Evolutionary conservation across 2,888 invertebrate genomes (phyloP).

Genomic region (Augochlorella aurata): DNA sequence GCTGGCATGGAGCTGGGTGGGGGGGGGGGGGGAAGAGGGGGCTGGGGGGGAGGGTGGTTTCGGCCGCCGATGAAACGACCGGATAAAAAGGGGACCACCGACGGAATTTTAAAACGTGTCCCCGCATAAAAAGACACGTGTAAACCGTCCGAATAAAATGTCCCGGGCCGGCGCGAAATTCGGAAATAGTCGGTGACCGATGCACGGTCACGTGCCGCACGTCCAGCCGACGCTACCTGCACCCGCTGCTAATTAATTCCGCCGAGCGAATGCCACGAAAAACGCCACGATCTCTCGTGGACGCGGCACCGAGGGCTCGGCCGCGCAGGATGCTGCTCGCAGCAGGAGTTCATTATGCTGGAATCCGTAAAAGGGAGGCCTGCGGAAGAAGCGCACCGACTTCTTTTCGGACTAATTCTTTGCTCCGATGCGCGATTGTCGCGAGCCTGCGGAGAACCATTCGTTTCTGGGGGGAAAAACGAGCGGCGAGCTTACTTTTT

Average conservation of each 20-base stretch:
- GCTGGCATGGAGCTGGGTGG: background rate
- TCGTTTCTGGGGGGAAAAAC: conserved; percentile 6
- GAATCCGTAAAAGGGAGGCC: conserved; percentile 48
- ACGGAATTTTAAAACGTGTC: conserved; percentile 69
- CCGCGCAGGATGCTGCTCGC: conserved; percentile 35
- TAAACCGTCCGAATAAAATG: conserved; percentile 60
- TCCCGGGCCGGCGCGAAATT: conserved; percentile 66
- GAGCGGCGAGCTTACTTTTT: too few relatives aligned
- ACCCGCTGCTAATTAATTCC: conserved; percentile 61
- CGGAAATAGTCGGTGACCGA: conserved; percentile 63
- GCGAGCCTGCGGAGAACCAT: conserved; percentile 3
- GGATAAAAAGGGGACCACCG: conserved; percentile 41
- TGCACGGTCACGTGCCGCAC: conserved; percentile 74
- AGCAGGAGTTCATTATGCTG: conserved; percentile 61
- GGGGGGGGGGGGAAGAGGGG: background rate
- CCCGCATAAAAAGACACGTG: conserved; percentile 65
- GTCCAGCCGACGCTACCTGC: conserved; percentile 34
- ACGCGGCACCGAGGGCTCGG: conserved; percentile 12
- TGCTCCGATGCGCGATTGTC: conserved; percentile 30
- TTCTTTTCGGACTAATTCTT: conserved; percentile 35
- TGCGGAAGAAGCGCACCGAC: conserved; percentile 51
- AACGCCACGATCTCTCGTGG: conserved; percentile 1
- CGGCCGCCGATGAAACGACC: conserved; percentile 28
- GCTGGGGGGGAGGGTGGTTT: background rate
- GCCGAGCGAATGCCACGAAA: conserved; percentile 35